Evolutionary conservation across 2,888 invertebrate species (phyloP).

Genomic region (Pilophorus perplexus): DNA sequence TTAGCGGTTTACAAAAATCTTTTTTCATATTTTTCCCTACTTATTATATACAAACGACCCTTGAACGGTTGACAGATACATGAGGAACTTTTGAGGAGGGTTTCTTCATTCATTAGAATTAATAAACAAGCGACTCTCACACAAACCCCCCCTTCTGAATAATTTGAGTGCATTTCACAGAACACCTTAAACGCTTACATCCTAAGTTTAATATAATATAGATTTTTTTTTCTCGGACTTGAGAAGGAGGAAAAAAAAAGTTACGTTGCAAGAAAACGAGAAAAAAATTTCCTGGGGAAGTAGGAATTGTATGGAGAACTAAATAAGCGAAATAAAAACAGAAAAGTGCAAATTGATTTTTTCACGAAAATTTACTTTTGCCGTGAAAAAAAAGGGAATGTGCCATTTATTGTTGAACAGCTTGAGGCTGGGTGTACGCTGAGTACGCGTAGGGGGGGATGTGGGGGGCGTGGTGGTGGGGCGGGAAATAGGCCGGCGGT

Average conservation of each 20-base stretch:
- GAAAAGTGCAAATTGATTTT: constrained; percentile 13
- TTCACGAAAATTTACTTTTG: background rate
- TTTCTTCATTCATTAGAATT: constrained; percentile 44
- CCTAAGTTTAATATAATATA: constrained; percentile 13
- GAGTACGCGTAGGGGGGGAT: constrained; percentile 57
- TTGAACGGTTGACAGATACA: constrained; percentile 41
- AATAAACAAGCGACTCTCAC: constrained; percentile 53
- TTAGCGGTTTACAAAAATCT: constrained; percentile 25
- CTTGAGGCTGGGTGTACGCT: constrained; percentile 49
- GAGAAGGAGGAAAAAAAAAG: constrained; percentile 22
- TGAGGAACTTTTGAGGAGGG: constrained; percentile 42
- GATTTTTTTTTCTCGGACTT: background rate
- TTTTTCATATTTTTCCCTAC: constrained; percentile 6
- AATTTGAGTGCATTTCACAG: constrained; percentile 81
- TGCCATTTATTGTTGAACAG: constrained; percentile 65
- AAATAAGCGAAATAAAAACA: constrained; percentile 30
- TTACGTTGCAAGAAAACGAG: constrained; percentile 9
- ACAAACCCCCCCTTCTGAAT: constrained; percentile 70
- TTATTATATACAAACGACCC: constrained; percentile 34
- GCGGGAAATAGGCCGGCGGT: constrained; percentile 59
- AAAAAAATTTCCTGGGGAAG: constrained; percentile 4
- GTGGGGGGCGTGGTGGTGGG: constrained; percentile 41
- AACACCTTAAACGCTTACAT: constrained; percentile 50
- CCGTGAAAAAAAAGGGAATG: constrained; percentile 7
- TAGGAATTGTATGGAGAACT: constrained; percentile 6